Evolutionary conservation across 92 coral and sea anemone species (phyloP), one percentile per base, ranked within the genome.

Genomic region (Porites evermanni): DNA sequence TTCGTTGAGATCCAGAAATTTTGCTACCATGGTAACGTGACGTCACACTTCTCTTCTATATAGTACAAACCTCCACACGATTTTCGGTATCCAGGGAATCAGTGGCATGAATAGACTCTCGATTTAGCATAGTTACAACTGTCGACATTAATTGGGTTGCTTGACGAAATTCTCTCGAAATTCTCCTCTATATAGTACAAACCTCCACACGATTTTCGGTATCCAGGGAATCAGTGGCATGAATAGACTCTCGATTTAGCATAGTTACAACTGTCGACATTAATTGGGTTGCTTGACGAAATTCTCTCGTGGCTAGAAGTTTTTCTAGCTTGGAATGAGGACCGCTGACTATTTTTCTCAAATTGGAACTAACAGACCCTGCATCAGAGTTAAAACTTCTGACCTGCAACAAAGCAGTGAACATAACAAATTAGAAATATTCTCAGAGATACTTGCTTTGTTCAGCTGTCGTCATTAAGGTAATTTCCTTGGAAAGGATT

Each of bases 141-240:
- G 92, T 90, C 7, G 90, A 82, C 91, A 95, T 67, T 26, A 90
- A 86, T 26, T 88, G 94, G 32, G 83, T 72, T 7, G 95, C 98
- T 24, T 91, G 88, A 21, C 84, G 93, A 18, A 71, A 75, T 13
- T 90, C 85, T 16, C 94, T 92, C 19, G 84, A n/a, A n/a, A n/a
- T n/a, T n/a, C n/a, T 38, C 47, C 0, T 67, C 12, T 61, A n/a
- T 29, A 1, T 8, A 10, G 79, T 51, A 83, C 87, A 72, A 64
- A 92, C 95, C 95, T 92, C 77, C 76, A 75, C 75, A 16, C 95
- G 84, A 76, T 92, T 74, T 38, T 47, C 65, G n/a, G 68, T 64
- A 8, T 91, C 93, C 51, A 84, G 9, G 8, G 88, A 53, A 38
- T 69, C 69, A 20, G 58, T 44, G n/a, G 61, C 74, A 32, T 72